Percentiles rank a stretch among this genome's conserved stretches.
Conservation (phyloP, 1,140 invertebrate species). For the Plectrocnemia conspersa region DNA sequence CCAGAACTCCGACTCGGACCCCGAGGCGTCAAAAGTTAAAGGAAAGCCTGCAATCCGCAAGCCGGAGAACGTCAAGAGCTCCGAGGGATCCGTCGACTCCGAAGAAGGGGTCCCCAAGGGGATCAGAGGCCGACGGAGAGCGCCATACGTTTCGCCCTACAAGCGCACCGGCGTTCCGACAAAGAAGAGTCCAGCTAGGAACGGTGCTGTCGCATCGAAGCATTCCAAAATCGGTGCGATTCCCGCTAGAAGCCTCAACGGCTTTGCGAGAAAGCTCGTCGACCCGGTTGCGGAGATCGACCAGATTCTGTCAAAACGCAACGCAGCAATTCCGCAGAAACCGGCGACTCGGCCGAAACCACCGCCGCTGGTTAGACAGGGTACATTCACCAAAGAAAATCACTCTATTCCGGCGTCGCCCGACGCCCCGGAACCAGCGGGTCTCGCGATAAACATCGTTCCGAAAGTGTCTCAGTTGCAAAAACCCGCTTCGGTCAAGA, state of each 20-base stretch:
- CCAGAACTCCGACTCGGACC: conserved; percentile 43
- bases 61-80: conserved; percentile 45
- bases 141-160: conserved; percentile 61
- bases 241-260: conserved; percentile 1
- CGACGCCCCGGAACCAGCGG: conserved; percentile 42
- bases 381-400: conserved; percentile 81
- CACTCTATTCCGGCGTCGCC: conserved; percentile 44
- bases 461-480: conserved; percentile 44
- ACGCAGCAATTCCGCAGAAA: conserved; percentile 34
- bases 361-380: conserved; percentile 68
- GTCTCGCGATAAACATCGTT: conserved; percentile 41
- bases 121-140: conserved; percentile 72
- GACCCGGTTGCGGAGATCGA: too few species aligned
- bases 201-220: conserved; percentile 14
- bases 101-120: conserved; percentile 55
- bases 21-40: conserved; percentile 39
- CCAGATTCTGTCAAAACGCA: background rate
- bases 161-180: conserved; percentile 40
- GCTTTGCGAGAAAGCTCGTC: conserved; percentile 7
- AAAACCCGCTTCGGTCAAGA: too few species aligned
- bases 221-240: conserved; percentile 8
- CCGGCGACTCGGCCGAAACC: conserved; percentile 40
- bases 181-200: conserved; percentile 36
- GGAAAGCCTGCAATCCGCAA: conserved; percentile 59
- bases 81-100: conserved; percentile 41